A percentile compares a stretch with the other conserved stretches of the same genome.
These are phyloP conservation scores for Drosophila ercepeae DNA, from an alignment of 1,140 invertebrate genomes.

Conservation along the genomic window DNA sequence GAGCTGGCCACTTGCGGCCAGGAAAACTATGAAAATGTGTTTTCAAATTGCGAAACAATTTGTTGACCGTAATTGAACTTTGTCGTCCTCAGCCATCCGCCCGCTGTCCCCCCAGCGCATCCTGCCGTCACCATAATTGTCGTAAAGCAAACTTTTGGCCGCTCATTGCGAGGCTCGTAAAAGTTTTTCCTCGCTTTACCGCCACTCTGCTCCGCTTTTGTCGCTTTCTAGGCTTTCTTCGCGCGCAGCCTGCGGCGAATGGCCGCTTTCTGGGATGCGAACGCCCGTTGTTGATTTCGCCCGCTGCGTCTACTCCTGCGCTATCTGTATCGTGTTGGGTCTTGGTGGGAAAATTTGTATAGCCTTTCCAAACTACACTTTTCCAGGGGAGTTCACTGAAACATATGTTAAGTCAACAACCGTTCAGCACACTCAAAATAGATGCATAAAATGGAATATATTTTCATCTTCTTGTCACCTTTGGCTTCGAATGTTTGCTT, in stretches of 20 bases:
- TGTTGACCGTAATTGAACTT: slow-evolving; percentile 82
- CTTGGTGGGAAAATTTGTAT: slow-evolving; percentile 8
- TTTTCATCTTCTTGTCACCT: too few relatives aligned
- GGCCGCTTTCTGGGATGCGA: slow-evolving; percentile 14
- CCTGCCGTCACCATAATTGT: slow-evolving; percentile 34
- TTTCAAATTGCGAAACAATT: slow-evolving; percentile 81
- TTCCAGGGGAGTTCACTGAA: too few relatives aligned
- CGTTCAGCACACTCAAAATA: too few relatives aligned
- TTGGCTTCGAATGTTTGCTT: too few relatives aligned
- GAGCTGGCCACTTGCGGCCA: slow-evolving; percentile 10
- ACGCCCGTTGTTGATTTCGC: slow-evolving; percentile 25
- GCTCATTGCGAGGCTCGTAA: slow-evolving; percentile 59
- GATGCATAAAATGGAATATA: too few relatives aligned
- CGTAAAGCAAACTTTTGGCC: slow-evolving; percentile 52
- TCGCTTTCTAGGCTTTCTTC: slow-evolving; percentile 1
- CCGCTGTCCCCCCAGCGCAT: neutral
- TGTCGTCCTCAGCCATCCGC: slow-evolving; percentile 32
- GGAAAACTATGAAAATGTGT: slow-evolving; percentile 75
- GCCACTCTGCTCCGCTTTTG: slow-evolving; percentile 1
- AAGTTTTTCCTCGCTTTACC: slow-evolving; percentile 31
- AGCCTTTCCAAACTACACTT: too few relatives aligned
- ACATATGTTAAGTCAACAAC: too few relatives aligned
- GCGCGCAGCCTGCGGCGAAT: slow-evolving; percentile 69
- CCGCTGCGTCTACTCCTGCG: too few relatives aligned
- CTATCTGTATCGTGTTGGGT: slow-evolving; percentile 3